Evolutionary conservation across 2,113 vertebrate genomes (phyloP).

Genomic region (Tamias sibiricus): DNA sequence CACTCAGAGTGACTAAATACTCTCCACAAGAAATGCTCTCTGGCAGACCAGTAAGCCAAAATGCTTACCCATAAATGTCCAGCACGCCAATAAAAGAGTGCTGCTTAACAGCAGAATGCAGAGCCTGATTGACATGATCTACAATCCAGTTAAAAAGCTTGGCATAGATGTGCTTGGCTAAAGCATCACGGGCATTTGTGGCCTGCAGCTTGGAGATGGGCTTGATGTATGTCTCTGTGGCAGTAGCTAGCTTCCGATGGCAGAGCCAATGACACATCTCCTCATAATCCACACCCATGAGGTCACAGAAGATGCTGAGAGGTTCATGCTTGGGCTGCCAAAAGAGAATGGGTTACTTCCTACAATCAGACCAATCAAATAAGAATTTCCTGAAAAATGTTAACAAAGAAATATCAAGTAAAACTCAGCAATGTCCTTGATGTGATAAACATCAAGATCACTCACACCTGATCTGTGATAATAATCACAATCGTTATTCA

Average conservation of each 20-base stretch:
- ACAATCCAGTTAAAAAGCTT: conserved; percentile 99
- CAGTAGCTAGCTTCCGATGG: conserved; percentile 96
- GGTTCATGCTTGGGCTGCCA: conserved; percentile 94
- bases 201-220: conserved; percentile 96
- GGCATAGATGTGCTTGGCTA: conserved; percentile 98
- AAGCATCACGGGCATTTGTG: conserved; percentile 95
- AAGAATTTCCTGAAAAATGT: conserved; percentile 33
- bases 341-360: conserved; percentile 63
- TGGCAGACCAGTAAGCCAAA: neutral
- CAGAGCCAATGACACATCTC: conserved; percentile 99
- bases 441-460: neutral
- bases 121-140: conserved; percentile 96
- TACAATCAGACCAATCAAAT: neutral
- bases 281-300: conserved; percentile 96
- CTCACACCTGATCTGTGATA: neutral
- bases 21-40: neutral
- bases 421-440: conserved; percentile 23
- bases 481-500: neutral
- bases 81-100: conserved; percentile 99
- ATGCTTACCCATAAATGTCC: conserved; percentile 96
- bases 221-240: conserved; percentile 97
- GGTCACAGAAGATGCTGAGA: conserved; percentile 94
- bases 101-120: conserved; percentile 94
- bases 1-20: neutral
- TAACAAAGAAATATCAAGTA: conserved; percentile 11